Evolutionary conservation across 2,797 vertebrate species (phyloP), one percentile per base, ranked within the genome.

Genomic region (Poecilia gillii): DNA sequence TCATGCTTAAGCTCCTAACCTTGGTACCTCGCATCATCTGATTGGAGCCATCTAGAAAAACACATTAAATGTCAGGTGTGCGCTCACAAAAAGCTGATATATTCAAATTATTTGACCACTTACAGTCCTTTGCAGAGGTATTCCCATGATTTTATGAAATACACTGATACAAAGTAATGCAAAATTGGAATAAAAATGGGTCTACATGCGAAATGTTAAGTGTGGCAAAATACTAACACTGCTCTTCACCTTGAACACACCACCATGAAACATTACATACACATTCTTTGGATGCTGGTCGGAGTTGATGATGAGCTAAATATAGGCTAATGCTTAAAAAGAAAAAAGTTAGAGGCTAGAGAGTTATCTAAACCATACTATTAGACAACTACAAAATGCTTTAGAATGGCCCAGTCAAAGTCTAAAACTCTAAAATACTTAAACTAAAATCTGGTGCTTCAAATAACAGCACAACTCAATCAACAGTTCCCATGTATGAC

Each of bases 1-100:
- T 96, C 95, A 97, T 92, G 88, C 97, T 98, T 70, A 95, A 84
- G 64, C 97, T 98, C 73, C 96, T 92, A 79, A 96, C 94, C 64
- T 95, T 96, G 4, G 92, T 49, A 0, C 96, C 93, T 1, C 95
- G 94, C 23, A 94, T 94, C 82, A 96, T 88, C 1, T 93, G 94
- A 47, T 93, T 91, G 25, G 94, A 93, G 1, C 92, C 96, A 72
- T 96, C 98, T 98, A 88, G 0, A 72, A 49, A 71, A 74, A 66
- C 28, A 53, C 45, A 76, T 4, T n/a, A 31, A 51, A 13, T 36
- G 18, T 62, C 4, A 46, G 13, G 1, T 5, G 9, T 20, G 53
- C 11, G 43, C n/a, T 11, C 20, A 68, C 39, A 41, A 76, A 49
- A 49, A 39, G 39, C 0, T 68, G 49, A 14, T 36, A 41, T 3